Evolutionary conservation across 37 sponge, comb jelly and placozoan genomes (phyloP).

Genomic region (Mnemiopsis leidyi): DNA sequence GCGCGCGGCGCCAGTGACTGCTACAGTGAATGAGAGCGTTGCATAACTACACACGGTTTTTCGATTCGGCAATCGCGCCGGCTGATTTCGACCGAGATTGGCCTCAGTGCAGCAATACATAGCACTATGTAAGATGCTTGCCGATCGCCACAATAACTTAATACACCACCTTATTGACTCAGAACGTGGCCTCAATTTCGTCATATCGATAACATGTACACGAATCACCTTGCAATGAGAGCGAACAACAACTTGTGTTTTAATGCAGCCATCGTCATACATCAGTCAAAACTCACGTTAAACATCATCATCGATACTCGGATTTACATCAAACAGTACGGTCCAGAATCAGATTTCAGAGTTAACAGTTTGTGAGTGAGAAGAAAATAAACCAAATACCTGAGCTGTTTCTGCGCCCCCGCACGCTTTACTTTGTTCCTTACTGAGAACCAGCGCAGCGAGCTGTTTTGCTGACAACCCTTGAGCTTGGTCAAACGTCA

Average conservation of each 20-base stretch:
- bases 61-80: background rate
- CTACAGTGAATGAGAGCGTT: conserved; percentile 11
- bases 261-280: too few species aligned
- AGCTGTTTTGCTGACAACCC: background rate
- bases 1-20: background rate
- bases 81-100: background rate
- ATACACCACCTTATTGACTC: background rate
- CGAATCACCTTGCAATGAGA: too few species aligned
- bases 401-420: conserved; percentile 19
- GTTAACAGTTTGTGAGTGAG: too few species aligned
- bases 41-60: background rate
- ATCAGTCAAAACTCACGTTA: too few species aligned
- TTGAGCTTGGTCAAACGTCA: conserved; percentile 45
- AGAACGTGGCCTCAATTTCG: background rate
- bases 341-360: too few species aligned
- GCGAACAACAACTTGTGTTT: background rate
- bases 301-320: too few species aligned
- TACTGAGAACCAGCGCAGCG: conserved; percentile 11
- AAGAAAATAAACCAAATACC: too few species aligned
- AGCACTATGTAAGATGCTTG: background rate
- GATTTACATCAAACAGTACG: too few species aligned
- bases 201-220: background rate
- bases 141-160: background rate
- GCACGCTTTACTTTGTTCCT: conserved; percentile 29
- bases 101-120: background rate